Conservation (phyloP, 2,797 vertebrate species). For the Valencia hispanica region DNA sequence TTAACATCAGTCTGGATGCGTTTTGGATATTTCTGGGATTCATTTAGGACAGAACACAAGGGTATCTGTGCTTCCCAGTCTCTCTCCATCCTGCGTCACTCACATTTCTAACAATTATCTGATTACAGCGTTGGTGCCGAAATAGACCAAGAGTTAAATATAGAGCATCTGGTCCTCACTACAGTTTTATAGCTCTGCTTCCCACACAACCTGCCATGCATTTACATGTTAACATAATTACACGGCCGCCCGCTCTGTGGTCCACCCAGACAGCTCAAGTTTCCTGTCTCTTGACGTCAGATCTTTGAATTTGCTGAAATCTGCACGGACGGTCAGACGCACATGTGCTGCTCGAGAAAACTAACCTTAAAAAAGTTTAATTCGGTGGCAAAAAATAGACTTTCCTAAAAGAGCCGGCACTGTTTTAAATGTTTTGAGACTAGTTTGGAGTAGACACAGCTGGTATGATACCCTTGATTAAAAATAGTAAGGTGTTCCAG, state of each 20-base stretch:
- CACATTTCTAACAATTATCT: constrained; percentile 78
- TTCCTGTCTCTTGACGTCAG: constrained; percentile 83
- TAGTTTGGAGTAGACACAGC: constrained; percentile 9
- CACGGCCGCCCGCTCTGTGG: constrained; percentile 76
- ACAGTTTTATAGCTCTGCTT: constrained; percentile 76
- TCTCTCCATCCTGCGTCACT: constrained; percentile 63
- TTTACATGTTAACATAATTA: constrained; percentile 85
- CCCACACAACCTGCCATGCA: constrained; percentile 78
- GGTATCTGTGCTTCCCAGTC: constrained; percentile 47
- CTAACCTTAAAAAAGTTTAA: constrained; percentile 32
- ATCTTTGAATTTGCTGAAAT: constrained; percentile 65
- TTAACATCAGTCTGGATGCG: constrained; percentile 12
- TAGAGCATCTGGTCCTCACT: constrained; percentile 79
- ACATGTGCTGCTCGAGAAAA: constrained; percentile 19
- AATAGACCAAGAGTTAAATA: constrained; percentile 77
- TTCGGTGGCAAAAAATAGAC: constrained; percentile 49
- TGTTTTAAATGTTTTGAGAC: constrained; percentile 41
- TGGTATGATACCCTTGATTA: not conserved
- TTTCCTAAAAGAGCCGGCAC: constrained; percentile 46
- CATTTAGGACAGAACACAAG: constrained; percentile 39
- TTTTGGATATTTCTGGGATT: constrained; percentile 8
- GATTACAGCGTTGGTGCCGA: constrained; percentile 74
- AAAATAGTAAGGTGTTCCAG: not conserved
- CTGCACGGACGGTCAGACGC: not conserved
- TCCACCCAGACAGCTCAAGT: constrained; percentile 75